Evolutionary conservation across 2,888 invertebrate genomes (phyloP), one percentile per base, ranked within the genome.

Genomic region (Apoda limacodes): DNA sequence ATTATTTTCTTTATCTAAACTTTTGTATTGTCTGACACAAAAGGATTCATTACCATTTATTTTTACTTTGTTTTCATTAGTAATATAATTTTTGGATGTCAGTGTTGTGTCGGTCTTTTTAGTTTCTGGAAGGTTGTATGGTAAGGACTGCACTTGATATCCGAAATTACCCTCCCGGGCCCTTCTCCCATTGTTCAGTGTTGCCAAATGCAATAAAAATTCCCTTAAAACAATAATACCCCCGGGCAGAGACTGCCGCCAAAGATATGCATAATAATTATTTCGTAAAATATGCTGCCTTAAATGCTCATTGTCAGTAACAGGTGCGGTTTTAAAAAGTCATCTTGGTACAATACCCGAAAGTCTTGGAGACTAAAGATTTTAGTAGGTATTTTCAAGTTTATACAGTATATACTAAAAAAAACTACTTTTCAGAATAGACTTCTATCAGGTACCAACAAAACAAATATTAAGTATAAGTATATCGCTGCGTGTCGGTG

Each of bases 211-310:
- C 64, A 71, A 75, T 70, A 78, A 80, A 78, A 75, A 76, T 48
- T 54, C 50, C 52, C 64, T 71, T 70, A 78, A 78, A 66, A 80
- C 80, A 80, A 80, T 78, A 71, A 74, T 67, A 65, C 71, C 80
- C 78, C 50, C 60, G 48, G 75, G 80, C 75, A 53, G 43, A 45
- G 55, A 64, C 64, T 62, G 68, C 71, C 54, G 63, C 68, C 53
- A 65, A 68, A 68, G 68, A 71, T 71, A 61, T 68, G 64, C 68
- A 65, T 55, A 63, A 72, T 76, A 76, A 78, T 78, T 76, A 76
- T 74, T 69, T 68, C 66, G 63, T 64, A 63, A 63, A 65, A 62
- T 62, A 57, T 49, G 50, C 65, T 71, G 70, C 70, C 68, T 66
- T 60, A 60, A 70, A 65, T 53, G 70, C 70, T 70, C 56, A 72